phyloP scores from a whole-genome alignment of 1,140 invertebrate genomes.

The Bombus difficillimus region DNA sequence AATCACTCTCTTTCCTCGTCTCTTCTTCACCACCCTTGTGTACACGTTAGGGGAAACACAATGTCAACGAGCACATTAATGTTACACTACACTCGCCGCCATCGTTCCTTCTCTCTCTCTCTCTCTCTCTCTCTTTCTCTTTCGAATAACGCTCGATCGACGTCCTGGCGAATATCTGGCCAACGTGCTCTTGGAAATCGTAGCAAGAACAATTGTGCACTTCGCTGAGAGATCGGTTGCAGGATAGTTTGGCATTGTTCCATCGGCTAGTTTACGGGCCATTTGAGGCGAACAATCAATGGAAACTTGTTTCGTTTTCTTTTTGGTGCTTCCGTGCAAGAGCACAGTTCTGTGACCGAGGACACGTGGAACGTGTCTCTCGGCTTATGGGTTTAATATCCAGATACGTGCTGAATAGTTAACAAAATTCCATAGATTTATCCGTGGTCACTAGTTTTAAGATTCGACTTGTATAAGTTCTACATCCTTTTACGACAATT shows the following conservation, averaged over 20 bases:
- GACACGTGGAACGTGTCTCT: too few relatives aligned
- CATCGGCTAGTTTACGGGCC: conserved; percentile 17
- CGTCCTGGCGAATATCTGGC: neutral
- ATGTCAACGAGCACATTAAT: conserved; percentile 71
- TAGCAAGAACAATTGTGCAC: conserved; percentile 43
- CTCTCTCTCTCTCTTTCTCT: neutral
- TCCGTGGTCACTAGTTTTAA: too few relatives aligned
- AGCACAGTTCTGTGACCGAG: too few relatives aligned
- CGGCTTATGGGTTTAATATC: too few relatives aligned
- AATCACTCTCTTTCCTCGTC: conserved; percentile 11
- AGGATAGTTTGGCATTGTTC: conserved; percentile 57
- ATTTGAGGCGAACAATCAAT: conserved; percentile 36
- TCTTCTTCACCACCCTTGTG: conserved; percentile 16
- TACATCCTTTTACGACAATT: too few relatives aligned
- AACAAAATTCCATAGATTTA: too few relatives aligned
- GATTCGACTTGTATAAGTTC: too few relatives aligned
- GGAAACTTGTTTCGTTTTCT: conserved; percentile 24
- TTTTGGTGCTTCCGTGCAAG: too few relatives aligned
- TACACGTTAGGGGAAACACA: conserved; percentile 62
- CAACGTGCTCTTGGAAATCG: conserved; percentile 39
- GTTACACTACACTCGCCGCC: conserved; percentile 42
- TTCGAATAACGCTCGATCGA: neutral
- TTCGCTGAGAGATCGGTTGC: conserved; percentile 38
- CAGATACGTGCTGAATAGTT: too few relatives aligned
- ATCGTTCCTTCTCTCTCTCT: neutral